Percentiles rank a stretch among this genome's conserved stretches.
phyloP scores from a whole-genome alignment of 2,888 invertebrate species.

The Heliconius cydno region DNA sequence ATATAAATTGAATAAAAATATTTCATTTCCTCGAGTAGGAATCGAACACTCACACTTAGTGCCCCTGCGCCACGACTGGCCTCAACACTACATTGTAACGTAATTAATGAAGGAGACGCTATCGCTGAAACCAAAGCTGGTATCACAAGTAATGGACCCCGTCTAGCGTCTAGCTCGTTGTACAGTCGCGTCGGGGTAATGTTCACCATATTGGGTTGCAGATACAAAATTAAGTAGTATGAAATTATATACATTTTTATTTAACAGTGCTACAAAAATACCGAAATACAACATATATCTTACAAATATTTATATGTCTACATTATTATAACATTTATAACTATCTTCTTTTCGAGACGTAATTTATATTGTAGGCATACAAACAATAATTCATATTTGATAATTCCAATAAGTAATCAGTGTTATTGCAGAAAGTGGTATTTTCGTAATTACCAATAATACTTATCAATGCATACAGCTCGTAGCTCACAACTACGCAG shows the following conservation, averaged over 20 bases:
- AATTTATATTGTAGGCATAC: too few species aligned
- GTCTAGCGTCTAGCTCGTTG: slow-evolving; percentile 6
- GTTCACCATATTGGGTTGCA: slow-evolving; percentile 8
- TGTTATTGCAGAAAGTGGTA: slow-evolving; percentile 12
- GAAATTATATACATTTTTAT: too few species aligned
- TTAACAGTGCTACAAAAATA: too few species aligned
- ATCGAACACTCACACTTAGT: too few species aligned
- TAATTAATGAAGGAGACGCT: background rate
- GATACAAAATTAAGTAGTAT: too few species aligned
- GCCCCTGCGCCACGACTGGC: too few species aligned
- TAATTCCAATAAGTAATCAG: slow-evolving; percentile 2
- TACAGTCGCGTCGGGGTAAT: slow-evolving; percentile 22
- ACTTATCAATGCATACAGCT: background rate
- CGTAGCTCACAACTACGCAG: slow-evolving; percentile 15
- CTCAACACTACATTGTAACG: background rate
- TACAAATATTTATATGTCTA: too few species aligned
- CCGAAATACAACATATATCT: too few species aligned
- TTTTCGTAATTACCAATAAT: background rate
- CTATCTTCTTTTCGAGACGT: too few species aligned
- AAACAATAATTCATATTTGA: background rate
- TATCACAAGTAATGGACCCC: background rate
- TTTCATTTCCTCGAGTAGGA: too few species aligned
- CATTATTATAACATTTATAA: too few species aligned
- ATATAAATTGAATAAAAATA: too few species aligned
- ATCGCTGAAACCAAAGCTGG: background rate